Evolutionary conservation across 2,888 invertebrate genomes (phyloP).

Genomic region (Hyposoter didymator): DNA sequence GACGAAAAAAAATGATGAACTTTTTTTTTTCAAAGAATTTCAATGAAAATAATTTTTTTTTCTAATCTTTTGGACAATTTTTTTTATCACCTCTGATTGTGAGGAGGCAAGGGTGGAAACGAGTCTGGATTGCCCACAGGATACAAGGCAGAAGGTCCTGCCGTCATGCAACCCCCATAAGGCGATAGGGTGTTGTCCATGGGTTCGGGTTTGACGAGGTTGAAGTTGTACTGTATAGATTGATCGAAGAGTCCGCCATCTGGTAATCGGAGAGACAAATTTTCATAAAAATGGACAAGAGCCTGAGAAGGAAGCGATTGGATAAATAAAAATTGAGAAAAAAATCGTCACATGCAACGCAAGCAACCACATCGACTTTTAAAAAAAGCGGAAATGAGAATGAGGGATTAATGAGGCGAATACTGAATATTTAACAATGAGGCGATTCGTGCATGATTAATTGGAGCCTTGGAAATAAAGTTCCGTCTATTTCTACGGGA

Average conservation of each 20-base stretch:
- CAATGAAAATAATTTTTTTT: constrained; percentile 10
- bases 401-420: constrained; percentile 33
- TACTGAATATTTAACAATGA: constrained; percentile 18
- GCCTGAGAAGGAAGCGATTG: background rate
- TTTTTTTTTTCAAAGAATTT: background rate
- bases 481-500: constrained; percentile 20
- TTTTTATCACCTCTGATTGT: constrained; percentile 71
- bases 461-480: constrained; percentile 18
- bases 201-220: constrained; percentile 78
- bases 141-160: constrained; percentile 71
- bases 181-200: constrained; percentile 71
- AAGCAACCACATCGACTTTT: constrained; percentile 34
- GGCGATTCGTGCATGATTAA: constrained; percentile 46
- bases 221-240: constrained; percentile 74
- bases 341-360: constrained; percentile 40
- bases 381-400: constrained; percentile 48
- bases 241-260: constrained; percentile 72
- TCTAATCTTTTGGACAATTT: background rate
- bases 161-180: constrained; percentile 67
- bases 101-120: constrained; percentile 68
- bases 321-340: background rate
- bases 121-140: constrained; percentile 68
- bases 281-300: background rate
- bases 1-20: constrained; percentile 7
- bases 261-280: constrained; percentile 63